Base-by-base conservation (phyloP, 2,113 vertebrate genomes). In the Syrmaticus mikado region DNA sequence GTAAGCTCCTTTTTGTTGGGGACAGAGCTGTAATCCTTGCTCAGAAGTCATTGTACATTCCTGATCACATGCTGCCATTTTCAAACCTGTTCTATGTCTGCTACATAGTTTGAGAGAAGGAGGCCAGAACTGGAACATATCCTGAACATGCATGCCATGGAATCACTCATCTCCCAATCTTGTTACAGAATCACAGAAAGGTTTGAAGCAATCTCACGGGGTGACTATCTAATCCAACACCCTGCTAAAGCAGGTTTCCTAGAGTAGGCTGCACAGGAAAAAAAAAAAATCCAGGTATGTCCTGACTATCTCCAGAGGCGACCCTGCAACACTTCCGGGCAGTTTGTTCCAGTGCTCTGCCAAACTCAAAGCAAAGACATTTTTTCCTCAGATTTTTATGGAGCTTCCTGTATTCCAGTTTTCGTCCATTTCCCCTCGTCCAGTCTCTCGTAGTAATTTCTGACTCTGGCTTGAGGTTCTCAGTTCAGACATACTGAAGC, bases 1-100 rank as follows among this genome's bases (percentile, higher is more conserved):
- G 85, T 89, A 94, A 92, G n/a, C 2, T 91, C 41, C 22, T 38
- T 36, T 68, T 65, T 83, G 25, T 41, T 11, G 36, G 30, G 74
- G 58, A 53, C 75, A 79, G 50, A 70, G 24, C 25, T 36, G 3
- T 18, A 53, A 21, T 14, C 45, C 24, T 80, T 73, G 19, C 13
- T 14, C 53, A 77, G 48, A 79, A 74, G 32, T 80, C 55, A 62
- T 22, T 74, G 40, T 28, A 12, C 32, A 74, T 6, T 55, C 32
- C 90, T 91, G 11, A 25, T 50, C 24, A 20, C 3, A 28, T 9
- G 3, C 20, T 80, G 8, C 3, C 72, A 66, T 87, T 89, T 50
- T 13, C 76, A 46, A 80, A 48, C 6, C 60, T 18, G 55, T 11
- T 38, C 11, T 17, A 20, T 32, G 55, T 85, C 52, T 50, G 19